A percentile compares a stretch with the other conserved stretches of the same genome.
Conservation (phyloP, 2,888 invertebrate species). For the Norana najaformis region DNA sequence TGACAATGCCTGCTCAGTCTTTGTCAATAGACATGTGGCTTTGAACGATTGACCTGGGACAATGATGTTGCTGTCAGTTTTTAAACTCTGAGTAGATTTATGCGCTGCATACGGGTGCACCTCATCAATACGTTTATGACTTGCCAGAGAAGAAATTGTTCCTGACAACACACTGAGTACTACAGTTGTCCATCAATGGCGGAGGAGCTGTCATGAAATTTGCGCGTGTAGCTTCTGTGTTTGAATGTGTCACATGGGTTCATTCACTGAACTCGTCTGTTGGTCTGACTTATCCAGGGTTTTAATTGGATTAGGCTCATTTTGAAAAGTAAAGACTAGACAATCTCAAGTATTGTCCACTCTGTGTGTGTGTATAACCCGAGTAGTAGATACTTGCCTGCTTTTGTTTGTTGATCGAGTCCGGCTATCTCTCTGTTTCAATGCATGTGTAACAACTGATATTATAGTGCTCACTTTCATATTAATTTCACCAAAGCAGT, state of each 20-base stretch:
- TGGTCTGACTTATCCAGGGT: neutral
- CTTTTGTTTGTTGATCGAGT: neutral
- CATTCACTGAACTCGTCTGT: no score
- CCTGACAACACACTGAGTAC: neutral
- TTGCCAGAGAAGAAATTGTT: neutral
- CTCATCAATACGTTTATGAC: neutral
- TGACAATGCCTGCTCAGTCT: neutral
- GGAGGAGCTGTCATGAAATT: neutral
- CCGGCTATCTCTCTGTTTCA: neutral
- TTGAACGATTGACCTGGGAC: constrained; percentile 8
- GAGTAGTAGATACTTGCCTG: neutral
- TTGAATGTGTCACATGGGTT: neutral
- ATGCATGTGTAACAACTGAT: neutral
- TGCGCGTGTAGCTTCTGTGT: neutral
- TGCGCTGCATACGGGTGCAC: neutral
- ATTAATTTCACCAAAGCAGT: neutral
- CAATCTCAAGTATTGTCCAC: neutral
- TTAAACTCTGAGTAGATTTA: neutral
- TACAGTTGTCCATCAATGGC: neutral
- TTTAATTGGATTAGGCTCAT: neutral
- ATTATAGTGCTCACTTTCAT: neutral
- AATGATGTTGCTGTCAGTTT: neutral
- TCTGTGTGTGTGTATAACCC: neutral
- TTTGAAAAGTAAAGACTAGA: neutral
- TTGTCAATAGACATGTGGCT: constrained; percentile 10